These are phyloP conservation scores for Chiridota heheva DNA, from an alignment of 35 echinoderm and acorn worm genomes.

Conservation along the genomic window DNA sequence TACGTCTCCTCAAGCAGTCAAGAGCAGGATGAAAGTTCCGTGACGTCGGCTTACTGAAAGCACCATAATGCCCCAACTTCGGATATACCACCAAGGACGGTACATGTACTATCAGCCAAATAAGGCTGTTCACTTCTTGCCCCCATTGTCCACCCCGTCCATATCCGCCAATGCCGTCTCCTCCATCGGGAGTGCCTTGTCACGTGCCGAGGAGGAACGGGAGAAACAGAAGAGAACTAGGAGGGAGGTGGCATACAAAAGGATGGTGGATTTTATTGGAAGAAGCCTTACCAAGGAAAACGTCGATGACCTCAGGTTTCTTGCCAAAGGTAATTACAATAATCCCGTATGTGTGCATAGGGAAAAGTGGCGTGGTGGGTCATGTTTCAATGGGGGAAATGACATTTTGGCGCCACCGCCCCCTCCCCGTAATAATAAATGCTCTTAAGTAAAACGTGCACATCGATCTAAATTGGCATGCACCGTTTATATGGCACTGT, in stretches of 20 bases:
- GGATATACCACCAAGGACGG: conserved; percentile 51
- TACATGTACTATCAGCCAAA: conserved; percentile 54
- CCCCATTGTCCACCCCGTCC: conserved; percentile 21
- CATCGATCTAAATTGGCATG: too few species aligned
- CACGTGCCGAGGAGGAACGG: neutral
- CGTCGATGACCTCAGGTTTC: conserved; percentile 74
- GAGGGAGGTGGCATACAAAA: conserved; percentile 26
- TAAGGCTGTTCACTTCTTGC: conserved; percentile 37
- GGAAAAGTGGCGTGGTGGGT: too few species aligned
- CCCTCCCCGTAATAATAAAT: too few species aligned
- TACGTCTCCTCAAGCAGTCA: too few species aligned
- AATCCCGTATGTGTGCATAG: neutral
- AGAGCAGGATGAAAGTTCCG: too few species aligned
- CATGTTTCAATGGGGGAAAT: too few species aligned
- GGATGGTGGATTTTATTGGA: conserved; percentile 54
- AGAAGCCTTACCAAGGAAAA: conserved; percentile 56
- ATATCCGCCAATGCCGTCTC: conserved; percentile 14
- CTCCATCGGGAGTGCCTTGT: conserved; percentile 9
- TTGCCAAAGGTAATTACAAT: conserved; percentile 59
- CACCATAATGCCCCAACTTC: conserved; percentile 36
- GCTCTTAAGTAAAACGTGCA: too few species aligned
- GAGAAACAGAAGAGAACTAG: neutral
- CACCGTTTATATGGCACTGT: too few species aligned
- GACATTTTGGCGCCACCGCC: too few species aligned
- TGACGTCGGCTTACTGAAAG: neutral